Evolutionary conservation across 1,140 invertebrate species (phyloP).

Genomic region (Brachystomella parvula): DNA sequence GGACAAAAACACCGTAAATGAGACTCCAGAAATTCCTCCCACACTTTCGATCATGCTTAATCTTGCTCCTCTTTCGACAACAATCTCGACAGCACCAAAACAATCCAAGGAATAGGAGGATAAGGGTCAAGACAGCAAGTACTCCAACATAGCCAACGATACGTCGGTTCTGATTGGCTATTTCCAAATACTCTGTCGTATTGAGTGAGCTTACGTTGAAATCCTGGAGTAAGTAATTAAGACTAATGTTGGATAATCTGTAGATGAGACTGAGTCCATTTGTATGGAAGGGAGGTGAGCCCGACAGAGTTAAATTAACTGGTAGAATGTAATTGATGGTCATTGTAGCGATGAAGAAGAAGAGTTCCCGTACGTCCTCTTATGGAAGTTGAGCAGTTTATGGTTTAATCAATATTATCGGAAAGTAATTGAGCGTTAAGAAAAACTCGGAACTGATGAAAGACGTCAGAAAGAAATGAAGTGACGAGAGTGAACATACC

Average conservation of each 20-base stretch:
- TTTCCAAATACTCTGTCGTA: neutral
- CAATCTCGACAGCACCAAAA: conserved; percentile 3
- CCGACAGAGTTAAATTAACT: neutral
- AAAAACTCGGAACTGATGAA: neutral
- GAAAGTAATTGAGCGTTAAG: neutral
- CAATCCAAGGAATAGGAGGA: neutral
- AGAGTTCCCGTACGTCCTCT: no score
- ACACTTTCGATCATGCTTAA: conserved; percentile 4
- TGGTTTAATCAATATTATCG: neutral
- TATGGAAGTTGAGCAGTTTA: neutral
- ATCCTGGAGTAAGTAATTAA: conserved; percentile 1
- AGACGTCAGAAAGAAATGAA: no score
- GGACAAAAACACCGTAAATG: neutral
- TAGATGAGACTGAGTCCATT: conserved; percentile 4
- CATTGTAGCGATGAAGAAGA: neutral
- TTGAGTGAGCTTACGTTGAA: neutral
- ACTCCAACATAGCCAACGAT: neutral
- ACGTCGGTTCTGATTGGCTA: neutral
- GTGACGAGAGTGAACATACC: no score
- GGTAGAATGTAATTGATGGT: conserved; percentile 2
- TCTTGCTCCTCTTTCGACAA: neutral
- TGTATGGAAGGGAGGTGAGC: neutral
- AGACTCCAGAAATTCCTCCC: neutral
- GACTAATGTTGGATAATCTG: neutral
- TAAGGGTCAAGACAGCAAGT: neutral